Evolutionary conservation across 1,140 invertebrate genomes (phyloP).

Genomic region (Rhynchophorus ferrugineus): DNA sequence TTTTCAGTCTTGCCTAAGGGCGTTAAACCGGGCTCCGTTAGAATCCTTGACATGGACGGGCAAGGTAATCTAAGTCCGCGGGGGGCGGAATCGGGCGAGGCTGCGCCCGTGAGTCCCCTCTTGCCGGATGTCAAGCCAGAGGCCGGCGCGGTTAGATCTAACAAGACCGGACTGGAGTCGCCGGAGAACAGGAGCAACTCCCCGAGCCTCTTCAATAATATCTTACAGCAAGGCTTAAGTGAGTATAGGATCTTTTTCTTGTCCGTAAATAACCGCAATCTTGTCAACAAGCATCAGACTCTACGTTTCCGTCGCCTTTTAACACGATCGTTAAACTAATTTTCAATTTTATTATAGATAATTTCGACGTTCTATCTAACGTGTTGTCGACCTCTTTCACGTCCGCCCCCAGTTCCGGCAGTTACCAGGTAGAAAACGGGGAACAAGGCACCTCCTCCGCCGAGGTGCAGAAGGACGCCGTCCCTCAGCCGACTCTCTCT

Average conservation of each 20-base stretch:
- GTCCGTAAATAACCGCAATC: background rate
- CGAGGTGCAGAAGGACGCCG: constrained; percentile 23
- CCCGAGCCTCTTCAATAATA: constrained; percentile 29
- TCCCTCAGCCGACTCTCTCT: constrained; percentile 28
- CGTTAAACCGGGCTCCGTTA: constrained; percentile 58
- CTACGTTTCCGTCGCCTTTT: background rate
- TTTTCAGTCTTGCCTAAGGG: constrained; percentile 73
- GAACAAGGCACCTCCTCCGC: constrained; percentile 33
- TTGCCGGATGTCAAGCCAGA: constrained; percentile 11
- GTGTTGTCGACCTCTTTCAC: constrained; percentile 54
- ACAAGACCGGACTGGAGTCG: constrained; percentile 18
- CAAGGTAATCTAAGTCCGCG: constrained; percentile 14
- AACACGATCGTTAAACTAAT: no score
- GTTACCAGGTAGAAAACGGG: constrained; percentile 46
- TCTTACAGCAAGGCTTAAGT: constrained; percentile 32
- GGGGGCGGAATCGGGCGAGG: background rate
- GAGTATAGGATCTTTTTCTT: constrained; percentile 24
- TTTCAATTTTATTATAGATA: constrained; percentile 28
- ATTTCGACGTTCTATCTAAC: constrained; percentile 56
- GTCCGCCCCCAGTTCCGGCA: constrained; percentile 46
- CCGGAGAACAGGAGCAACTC: constrained; percentile 36
- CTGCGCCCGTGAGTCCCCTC: constrained; percentile 15
- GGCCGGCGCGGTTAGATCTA: constrained; percentile 5
- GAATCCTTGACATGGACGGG: constrained; percentile 61
- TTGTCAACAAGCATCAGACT: background rate